Evolutionary conservation across 2,888 invertebrate species (phyloP).

Genomic region (Sclerodermus sp.): DNA sequence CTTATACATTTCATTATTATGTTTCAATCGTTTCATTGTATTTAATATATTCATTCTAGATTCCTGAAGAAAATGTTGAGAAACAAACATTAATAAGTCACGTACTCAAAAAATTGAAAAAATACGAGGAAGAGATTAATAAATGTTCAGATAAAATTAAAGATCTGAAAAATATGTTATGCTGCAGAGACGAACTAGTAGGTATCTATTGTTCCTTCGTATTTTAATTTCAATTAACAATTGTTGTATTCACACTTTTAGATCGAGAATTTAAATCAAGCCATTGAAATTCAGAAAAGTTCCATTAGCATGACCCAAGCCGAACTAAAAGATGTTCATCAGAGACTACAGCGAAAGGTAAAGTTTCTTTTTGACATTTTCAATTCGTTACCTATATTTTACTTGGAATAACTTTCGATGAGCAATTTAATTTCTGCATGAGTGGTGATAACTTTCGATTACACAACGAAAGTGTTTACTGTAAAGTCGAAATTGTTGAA

Average conservation of each 20-base stretch:
- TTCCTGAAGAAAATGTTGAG: too few relatives aligned
- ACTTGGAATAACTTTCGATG: too few relatives aligned
- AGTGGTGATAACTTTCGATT: too few relatives aligned
- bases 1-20: too few relatives aligned
- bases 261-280: constrained; percentile 49
- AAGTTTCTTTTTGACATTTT: not conserved
- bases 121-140: constrained; percentile 36
- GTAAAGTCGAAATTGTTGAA: too few relatives aligned
- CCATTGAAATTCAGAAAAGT: constrained; percentile 50
- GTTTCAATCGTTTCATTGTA: too few relatives aligned
- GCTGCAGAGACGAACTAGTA: constrained; percentile 51
- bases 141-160: constrained; percentile 37
- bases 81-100: too few relatives aligned
- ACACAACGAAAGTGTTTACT: too few relatives aligned
- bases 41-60: too few relatives aligned
- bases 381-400: not conserved
- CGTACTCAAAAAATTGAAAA: constrained; percentile 29
- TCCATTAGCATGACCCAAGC: constrained; percentile 47
- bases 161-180: constrained; percentile 40
- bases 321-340: constrained; percentile 46
- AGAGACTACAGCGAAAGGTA: constrained; percentile 50
- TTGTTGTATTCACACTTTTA: constrained; percentile 15
- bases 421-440: too few relatives aligned
- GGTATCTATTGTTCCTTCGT: constrained; percentile 13
- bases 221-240: not conserved